Conservation (phyloP, 1,140 invertebrate species). For the Coelopa frigida region DNA sequence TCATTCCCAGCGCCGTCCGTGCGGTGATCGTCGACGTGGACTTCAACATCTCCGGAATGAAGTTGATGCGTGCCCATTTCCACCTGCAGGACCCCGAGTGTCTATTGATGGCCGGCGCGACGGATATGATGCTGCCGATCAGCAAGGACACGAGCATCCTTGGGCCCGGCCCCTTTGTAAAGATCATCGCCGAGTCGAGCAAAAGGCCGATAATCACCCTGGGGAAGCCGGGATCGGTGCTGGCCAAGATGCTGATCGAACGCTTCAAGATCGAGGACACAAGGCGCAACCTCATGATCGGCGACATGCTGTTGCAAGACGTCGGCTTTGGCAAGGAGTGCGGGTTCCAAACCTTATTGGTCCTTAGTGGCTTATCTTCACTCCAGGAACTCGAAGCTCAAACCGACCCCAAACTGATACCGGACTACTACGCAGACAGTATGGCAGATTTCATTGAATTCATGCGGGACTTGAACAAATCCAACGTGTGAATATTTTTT, state of each 20-base stretch:
- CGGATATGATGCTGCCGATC: constrained; percentile 45
- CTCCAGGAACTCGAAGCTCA: constrained; percentile 31
- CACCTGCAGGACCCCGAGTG: constrained; percentile 47
- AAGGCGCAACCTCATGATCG: constrained; percentile 54
- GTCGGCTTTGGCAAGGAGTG: constrained; percentile 48
- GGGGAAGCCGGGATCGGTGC: constrained; percentile 49
- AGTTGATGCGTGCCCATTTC: constrained; percentile 46
- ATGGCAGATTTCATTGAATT: constrained; percentile 24
- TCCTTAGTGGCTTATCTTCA: constrained; percentile 46
- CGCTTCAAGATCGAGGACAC: constrained; percentile 46
- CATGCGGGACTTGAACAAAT: constrained; percentile 14
- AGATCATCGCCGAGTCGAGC: constrained; percentile 45
- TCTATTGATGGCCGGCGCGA: constrained; percentile 46
- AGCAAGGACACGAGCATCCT: constrained; percentile 26
- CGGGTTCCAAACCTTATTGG: constrained; percentile 51
- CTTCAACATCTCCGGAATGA: constrained; percentile 45
- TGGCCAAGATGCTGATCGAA: constrained; percentile 44
- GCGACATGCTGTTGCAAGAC: constrained; percentile 56
- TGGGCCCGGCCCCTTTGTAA: constrained; percentile 46
- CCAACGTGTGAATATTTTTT: constrained; percentile 18
- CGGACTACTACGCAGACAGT: constrained; percentile 48
- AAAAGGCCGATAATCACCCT: constrained; percentile 43
- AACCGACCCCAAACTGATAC: constrained; percentile 28
- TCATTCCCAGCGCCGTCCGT: constrained; percentile 44
- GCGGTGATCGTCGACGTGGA: constrained; percentile 51